Conservation (phyloP, 64 coral and sea anemone species). For the Pocillopora damicornis region DNA sequence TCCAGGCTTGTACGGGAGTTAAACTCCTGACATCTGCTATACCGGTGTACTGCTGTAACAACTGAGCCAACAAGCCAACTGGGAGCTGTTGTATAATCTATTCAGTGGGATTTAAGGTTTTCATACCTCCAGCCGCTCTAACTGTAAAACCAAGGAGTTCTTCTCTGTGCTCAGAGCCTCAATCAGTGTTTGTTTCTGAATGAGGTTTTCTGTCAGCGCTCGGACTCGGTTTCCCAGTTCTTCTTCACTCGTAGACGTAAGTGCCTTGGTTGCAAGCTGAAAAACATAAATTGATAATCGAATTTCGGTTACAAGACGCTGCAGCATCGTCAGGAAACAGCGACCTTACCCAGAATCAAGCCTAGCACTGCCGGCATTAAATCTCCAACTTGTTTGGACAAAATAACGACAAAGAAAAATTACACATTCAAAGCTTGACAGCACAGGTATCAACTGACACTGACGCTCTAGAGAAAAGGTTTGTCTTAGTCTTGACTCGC, state of each 20-base stretch:
- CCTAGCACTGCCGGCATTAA: too few relatives aligned
- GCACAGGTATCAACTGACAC: too few relatives aligned
- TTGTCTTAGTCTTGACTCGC: too few relatives aligned
- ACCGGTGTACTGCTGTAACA: not conserved
- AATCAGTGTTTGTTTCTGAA: conserved; percentile 96
- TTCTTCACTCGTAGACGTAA: conserved; percentile 86
- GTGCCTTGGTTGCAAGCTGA: conserved; percentile 84
- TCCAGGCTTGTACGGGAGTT: too few relatives aligned
- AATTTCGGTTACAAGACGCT: not conserved
- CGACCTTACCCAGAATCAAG: too few relatives aligned
- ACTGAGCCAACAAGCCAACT: too few relatives aligned
- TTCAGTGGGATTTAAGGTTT: not conserved
- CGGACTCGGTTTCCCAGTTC: conserved; percentile 90
- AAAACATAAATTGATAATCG: not conserved
- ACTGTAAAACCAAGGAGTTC: conserved; percentile 91
- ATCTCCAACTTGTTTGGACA: too few relatives aligned
- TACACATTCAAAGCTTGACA: too few relatives aligned
- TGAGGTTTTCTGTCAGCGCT: conserved; percentile 92
- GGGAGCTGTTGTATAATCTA: not conserved
- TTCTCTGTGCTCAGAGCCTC: conserved; percentile 96
- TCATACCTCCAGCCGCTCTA: conserved; percentile 94
- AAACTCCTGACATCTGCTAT: too few relatives aligned
- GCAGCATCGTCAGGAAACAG: too few relatives aligned
- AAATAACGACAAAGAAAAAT: too few relatives aligned
- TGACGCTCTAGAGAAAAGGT: too few relatives aligned